These are phyloP conservation scores for Calameuta filiformis DNA, from an alignment of 2,888 invertebrate species.

Conservation along the genomic window DNA sequence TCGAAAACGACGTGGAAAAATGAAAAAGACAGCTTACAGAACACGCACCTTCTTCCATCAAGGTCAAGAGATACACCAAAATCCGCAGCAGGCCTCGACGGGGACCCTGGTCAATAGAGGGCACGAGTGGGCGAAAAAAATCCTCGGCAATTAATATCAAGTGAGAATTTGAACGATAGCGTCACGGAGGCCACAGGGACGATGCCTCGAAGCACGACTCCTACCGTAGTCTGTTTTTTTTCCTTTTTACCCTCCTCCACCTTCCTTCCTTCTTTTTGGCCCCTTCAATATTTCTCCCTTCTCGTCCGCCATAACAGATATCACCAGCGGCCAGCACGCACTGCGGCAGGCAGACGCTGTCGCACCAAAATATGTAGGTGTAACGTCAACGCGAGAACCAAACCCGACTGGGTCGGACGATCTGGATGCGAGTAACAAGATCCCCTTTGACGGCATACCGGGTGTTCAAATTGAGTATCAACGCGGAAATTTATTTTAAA, in stretches of 20 bases:
- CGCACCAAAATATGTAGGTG: background rate
- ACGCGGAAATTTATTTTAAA: background rate
- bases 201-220: background rate
- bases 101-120: background rate
- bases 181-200: background rate
- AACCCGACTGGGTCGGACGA: background rate
- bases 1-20: background rate
- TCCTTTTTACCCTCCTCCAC: background rate
- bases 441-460: background rate
- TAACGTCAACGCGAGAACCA: background rate
- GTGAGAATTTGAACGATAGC: background rate
- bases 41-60: background rate
- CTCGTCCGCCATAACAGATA: background rate
- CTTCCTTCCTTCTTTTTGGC: background rate
- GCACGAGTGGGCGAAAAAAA: background rate
- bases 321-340: background rate
- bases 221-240: background rate
- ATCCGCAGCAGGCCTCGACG: background rate
- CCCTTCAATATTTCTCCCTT: background rate
- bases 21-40: background rate
- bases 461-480: background rate
- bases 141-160: background rate
- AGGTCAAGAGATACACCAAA: background rate
- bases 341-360: background rate
- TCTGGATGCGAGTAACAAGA: background rate